Conservation (phyloP, 1,140 invertebrate genomes). For the Argopecten irradians region DNA sequence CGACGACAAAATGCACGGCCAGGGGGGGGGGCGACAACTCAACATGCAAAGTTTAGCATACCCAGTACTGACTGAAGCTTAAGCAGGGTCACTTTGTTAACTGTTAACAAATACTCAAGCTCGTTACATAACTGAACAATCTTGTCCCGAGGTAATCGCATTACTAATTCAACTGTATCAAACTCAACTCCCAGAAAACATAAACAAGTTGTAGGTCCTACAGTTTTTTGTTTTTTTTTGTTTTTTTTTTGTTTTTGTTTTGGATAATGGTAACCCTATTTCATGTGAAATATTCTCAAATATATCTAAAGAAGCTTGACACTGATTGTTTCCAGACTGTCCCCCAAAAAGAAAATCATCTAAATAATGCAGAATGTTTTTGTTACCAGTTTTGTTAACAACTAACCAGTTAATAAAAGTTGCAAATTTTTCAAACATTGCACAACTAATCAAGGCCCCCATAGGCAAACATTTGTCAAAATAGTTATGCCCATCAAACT, state of each 20-base stretch:
- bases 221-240: conserved; percentile 52
- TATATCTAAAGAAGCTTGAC: not conserved
- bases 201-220: conserved; percentile 27
- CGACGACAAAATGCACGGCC: conserved; percentile 44
- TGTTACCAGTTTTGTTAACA: not conserved
- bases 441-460: conserved; percentile 31
- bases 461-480: conserved; percentile 34
- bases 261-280: conserved; percentile 42
- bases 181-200: conserved; percentile 40
- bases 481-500: conserved; percentile 36
- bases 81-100: conserved; percentile 27
- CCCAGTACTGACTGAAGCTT: conserved; percentile 46
- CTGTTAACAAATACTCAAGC: not conserved
- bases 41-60: conserved; percentile 47
- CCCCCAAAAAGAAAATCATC: too few relatives aligned
- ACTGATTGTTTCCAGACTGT: not conserved
- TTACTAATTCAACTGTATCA: conserved; percentile 36
- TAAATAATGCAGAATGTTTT: conserved; percentile 24
- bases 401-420: conserved; percentile 27
- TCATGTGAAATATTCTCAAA: conserved; percentile 16
- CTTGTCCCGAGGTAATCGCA: conserved; percentile 25
- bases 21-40: conserved; percentile 25
- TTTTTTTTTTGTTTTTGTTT: too few relatives aligned
- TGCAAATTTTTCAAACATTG: conserved; percentile 32
- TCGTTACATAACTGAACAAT: conserved; percentile 19